Evolutionary conservation across 2,888 invertebrate genomes (phyloP).

Genomic region (Melieria omissa): DNA sequence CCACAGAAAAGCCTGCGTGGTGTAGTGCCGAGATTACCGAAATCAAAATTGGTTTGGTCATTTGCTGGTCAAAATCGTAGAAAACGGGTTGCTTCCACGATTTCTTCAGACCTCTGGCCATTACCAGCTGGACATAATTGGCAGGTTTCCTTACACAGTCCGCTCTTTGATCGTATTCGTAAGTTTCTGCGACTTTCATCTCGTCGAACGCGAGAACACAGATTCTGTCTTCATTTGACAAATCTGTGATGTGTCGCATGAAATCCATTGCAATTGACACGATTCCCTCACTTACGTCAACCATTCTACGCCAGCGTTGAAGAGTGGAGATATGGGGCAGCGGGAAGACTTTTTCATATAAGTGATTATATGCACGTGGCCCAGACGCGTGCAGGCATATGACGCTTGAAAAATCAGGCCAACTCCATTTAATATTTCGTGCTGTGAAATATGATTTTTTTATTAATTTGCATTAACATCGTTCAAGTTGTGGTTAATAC

Average conservation of each 20-base stretch:
- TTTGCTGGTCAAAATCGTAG: not conserved
- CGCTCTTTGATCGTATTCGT: not conserved
- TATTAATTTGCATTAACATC: not conserved
- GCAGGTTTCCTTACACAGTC: not conserved
- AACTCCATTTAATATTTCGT: not conserved
- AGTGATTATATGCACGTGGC: not conserved
- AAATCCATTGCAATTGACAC: not conserved
- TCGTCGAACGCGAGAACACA: constrained; percentile 15
- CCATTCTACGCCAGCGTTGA: not conserved
- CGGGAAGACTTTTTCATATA: not conserved
- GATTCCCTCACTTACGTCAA: constrained; percentile 10
- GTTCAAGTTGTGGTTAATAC: too few relatives aligned
- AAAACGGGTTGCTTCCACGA: constrained; percentile 8
- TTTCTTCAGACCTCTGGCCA: not conserved
- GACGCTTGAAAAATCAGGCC: not conserved
- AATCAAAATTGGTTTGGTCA: not conserved
- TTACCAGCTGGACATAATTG: not conserved
- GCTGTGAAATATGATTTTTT: not conserved
- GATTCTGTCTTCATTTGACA: constrained; percentile 1
- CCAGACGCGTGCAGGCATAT: constrained; percentile 7
- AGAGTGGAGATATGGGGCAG: constrained; percentile 5
- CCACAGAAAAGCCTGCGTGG: not conserved
- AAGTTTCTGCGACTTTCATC: not conserved
- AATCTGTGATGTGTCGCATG: not conserved
- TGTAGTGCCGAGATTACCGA: not conserved